Evolutionary conservation across 2,888 invertebrate genomes (phyloP), one percentile per base, ranked within the genome.

Genomic region (Clistopyga incitator): DNA sequence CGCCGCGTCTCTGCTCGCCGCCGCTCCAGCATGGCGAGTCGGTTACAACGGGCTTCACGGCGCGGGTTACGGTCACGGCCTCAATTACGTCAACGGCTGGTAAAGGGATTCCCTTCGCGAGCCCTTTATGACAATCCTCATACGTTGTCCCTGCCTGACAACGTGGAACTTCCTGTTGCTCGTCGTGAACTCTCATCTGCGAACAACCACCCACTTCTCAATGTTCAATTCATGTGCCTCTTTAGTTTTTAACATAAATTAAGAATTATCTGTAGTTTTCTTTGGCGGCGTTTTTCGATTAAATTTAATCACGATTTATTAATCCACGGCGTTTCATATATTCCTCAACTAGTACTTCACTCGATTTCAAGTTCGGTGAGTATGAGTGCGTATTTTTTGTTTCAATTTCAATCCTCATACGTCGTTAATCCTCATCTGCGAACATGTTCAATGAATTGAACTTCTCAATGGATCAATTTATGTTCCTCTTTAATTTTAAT

Each of bases 41-140:
- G 86, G 86, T 70, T 86, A 87, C 83, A 80, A 65, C 42, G 86
- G 86, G 38, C 54, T 86, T n/a, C 86, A 86, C 70, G 82, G 79
- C 59, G 78, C 82, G 3, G 85, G 84, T 56, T 82, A 85, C 59
- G 84, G 87, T 13, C 67, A 85, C 15, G 82, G 84, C 20, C 76
- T 79, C 54, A 86, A 86, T 59, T 72, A 83, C 20, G 75, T 74
- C 20, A 85, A 85, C 75, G 84, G 81, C 65, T 86, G 86, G 76
- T 84, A 87, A 82, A 84, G 68, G 23, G 47, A 77, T 20, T 42
- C 25, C 18, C n/a, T 6, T 6, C 52, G 15, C 18, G n/a, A n/a
- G 3, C 15, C 47, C 20, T 15, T 20, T 11, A 6, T 13, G 56
- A 78, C 11, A 52, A 25, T 71, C 38, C 38, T 29, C 52, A 23